A percentile compares a stretch with the other conserved stretches of the same genome.
These are phyloP conservation scores for Mus pahari DNA, from an alignment of 2,113 vertebrate genomes.

Conservation along the genomic window DNA sequence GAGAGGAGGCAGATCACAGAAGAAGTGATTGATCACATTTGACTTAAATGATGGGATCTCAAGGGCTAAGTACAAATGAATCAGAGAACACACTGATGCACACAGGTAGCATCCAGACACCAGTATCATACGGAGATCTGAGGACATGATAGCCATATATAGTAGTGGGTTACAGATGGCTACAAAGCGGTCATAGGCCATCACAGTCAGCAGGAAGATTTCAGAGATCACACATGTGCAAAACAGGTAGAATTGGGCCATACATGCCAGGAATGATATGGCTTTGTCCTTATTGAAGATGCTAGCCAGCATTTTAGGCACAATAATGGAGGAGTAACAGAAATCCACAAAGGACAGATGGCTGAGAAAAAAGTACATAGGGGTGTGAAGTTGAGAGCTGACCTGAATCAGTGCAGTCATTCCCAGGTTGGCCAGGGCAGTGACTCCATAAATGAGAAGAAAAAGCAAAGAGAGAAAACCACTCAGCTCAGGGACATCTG, in stretches of 20 bases:
- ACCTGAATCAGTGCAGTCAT: constrained; percentile 59
- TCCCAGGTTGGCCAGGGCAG: constrained; percentile 61
- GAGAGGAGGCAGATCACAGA: constrained; percentile 67
- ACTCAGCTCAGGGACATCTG: constrained; percentile 1
- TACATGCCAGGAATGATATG: constrained; percentile 61
- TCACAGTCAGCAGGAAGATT: constrained; percentile 46
- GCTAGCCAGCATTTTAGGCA: constrained; percentile 65
- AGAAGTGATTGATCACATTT: constrained; percentile 65
- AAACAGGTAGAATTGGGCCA: constrained; percentile 66
- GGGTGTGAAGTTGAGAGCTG: constrained; percentile 61
- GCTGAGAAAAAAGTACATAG: constrained; percentile 79
- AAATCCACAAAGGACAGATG: constrained; percentile 77
- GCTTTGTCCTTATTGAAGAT: constrained; percentile 20
- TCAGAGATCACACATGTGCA: constrained; percentile 5
- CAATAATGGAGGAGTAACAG: constrained; percentile 64
- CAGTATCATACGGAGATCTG: not conserved
- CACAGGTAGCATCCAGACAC: constrained; percentile 42
- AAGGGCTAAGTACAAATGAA: constrained; percentile 37
- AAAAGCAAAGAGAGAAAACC: constrained; percentile 35
- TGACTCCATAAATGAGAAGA: constrained; percentile 66
- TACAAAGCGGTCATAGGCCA: too few species aligned
- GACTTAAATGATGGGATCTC: constrained; percentile 39
- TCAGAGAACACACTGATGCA: constrained; percentile 29
- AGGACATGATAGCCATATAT: constrained; percentile 46
- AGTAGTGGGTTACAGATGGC: constrained; percentile 68